A percentile compares a stretch with the other conserved stretches of the same genome.
Conservation (phyloP, 23 tunicate genomes). For the Trididemnum nubilum region DNA sequence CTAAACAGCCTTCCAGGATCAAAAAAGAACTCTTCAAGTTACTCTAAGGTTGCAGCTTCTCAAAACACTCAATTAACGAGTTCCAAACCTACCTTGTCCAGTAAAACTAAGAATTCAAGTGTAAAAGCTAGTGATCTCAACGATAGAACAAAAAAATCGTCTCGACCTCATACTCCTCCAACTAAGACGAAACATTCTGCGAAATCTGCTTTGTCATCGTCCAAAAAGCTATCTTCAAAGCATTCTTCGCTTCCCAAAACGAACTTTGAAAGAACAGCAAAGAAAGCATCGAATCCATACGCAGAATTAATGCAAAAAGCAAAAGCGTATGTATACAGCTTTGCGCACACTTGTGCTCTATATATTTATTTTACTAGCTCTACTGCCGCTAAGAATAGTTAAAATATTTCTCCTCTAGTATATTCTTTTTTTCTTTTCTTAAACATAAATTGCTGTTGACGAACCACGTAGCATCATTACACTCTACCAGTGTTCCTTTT, state of each 20-base stretch:
- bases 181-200: neutral
- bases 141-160: neutral
- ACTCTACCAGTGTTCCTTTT: too few species aligned
- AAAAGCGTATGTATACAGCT: slow-evolving; percentile 18
- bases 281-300: slow-evolving; percentile 42
- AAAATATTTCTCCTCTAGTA: too few species aligned
- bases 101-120: neutral
- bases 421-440: too few species aligned
- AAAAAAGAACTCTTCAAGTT: neutral
- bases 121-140: neutral
- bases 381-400: too few species aligned
- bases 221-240: neutral
- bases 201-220: neutral
- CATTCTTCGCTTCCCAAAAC: neutral
- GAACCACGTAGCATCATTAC: too few species aligned
- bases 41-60: neutral
- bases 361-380: too few species aligned
- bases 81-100: neutral
- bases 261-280: neutral
- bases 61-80: neutral
- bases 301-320: slow-evolving; percentile 54
- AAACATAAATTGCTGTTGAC: too few species aligned
- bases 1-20: neutral
- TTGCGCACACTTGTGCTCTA: too few species aligned
- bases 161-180: neutral